Base-by-base conservation (phyloP, 2,888 invertebrate genomes). In the Philopedon plagiatum region DNA sequence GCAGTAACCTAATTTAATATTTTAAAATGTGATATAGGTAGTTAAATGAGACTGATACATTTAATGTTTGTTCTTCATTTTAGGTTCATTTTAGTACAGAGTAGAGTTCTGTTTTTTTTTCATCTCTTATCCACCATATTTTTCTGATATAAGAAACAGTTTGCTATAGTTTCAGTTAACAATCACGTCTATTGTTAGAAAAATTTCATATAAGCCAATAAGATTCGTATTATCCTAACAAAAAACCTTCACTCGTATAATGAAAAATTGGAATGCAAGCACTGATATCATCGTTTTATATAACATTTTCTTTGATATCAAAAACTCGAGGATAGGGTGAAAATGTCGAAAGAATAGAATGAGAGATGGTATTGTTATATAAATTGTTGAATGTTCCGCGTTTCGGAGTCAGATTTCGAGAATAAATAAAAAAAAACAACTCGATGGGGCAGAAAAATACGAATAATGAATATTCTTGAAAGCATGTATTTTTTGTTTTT, bases 281-380 rank as follows among this genome's bases (percentile, higher is more conserved):
- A 54, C 60, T 51, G 51, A 60, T 60, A 67, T 60, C 23, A 67
- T 67, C 60, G 37, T 67, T 67, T 67, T 60, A 67, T 67, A 67
- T 60, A 58, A 67, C 51, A 57, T 67, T 60, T 60, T 54, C 54
- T 51, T 64, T 41, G 18, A 39, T 26, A 49, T 49, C 37, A 66
- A 66, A 65, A 57, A 66, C 29, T 41, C 65, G 65, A 44, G 57
- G 57, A 57, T 66, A 60, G 46, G 58, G 49, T 46, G 83, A 82
- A 84, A 85, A 85, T 84, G 83, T 78, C 78, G 78, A 83, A 84
- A 84, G 83, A 85, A 84, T 84, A 75, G 83, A 82, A 84, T 84
- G 83, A 84, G 83, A 83, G 83, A 84, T 84, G 84, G 82, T 81
- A 80, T 83, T 83, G 82, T 83, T 83, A 84, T 84, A 83, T 82